A percentile compares a stretch with the other conserved stretches of the same genome.
phyloP scores from a whole-genome alignment of 1,140 invertebrate genomes.

The Rhynchophorus ferrugineus region DNA sequence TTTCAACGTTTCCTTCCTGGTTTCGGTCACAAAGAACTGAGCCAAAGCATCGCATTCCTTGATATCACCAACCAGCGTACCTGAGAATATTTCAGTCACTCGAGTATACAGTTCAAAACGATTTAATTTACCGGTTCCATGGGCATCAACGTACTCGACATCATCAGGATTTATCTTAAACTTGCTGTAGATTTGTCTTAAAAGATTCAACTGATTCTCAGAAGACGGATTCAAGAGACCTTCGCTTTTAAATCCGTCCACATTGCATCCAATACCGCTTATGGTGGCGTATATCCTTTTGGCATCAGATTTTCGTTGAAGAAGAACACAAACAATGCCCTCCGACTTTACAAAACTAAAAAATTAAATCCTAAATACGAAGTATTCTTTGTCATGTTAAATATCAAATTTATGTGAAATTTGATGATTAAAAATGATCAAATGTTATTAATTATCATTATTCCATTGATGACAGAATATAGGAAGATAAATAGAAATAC shows the following conservation, averaged over 20 bases:
- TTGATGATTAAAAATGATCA: too few species aligned
- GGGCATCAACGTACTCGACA: slow-evolving; percentile 58
- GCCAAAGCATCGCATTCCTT: slow-evolving; percentile 2
- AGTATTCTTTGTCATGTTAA: too few species aligned
- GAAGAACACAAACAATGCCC: slow-evolving; percentile 66
- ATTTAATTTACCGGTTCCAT: slow-evolving; percentile 42
- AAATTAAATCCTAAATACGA: too few species aligned
- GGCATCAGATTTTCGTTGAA: slow-evolving; percentile 73
- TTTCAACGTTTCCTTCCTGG: slow-evolving; percentile 45
- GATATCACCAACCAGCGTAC: slow-evolving; percentile 54
- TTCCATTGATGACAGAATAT: too few species aligned
- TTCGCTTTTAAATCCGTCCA: slow-evolving; percentile 66
- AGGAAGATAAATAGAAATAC: too few species aligned
- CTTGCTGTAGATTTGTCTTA: slow-evolving; percentile 59
- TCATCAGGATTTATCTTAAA: slow-evolving; percentile 52
- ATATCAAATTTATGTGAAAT: too few species aligned
- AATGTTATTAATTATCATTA: too few species aligned
- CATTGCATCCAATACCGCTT: slow-evolving; percentile 58
- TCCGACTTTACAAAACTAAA: slow-evolving; percentile 59
- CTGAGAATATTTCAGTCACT: neutral
- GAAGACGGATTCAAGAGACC: slow-evolving; percentile 88
- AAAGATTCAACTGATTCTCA: slow-evolving; percentile 64
- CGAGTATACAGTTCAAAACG: too few species aligned
- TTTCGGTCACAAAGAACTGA: neutral
- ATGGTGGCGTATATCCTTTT: slow-evolving; percentile 59